Evolutionary conservation across 2,888 invertebrate species (phyloP), one percentile per base, ranked within the genome.

Genomic region (Lochmaea capreae): DNA sequence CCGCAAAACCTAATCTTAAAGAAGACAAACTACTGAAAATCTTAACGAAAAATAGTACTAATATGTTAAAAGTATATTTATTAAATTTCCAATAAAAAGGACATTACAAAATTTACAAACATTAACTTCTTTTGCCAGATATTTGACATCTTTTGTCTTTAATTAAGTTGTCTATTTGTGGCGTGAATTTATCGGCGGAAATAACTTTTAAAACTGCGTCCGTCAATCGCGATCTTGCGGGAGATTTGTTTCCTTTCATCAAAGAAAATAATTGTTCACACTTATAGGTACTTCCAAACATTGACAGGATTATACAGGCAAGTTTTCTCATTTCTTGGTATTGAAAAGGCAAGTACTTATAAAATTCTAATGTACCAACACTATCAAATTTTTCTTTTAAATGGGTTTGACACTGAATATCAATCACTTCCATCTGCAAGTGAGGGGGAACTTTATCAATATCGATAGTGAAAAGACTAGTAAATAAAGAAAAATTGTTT

Each of bases 381-480:
- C 11, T 49, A 14, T 49, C 10, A 43, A 43, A 43, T 43, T 43
- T 43, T 11, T 43, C 10, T 43, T 43, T 43, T 43, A 43, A 43
- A 43, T 43, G 6, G 11, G 43, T 43, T 43, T 43, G 43, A 43
- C 43, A 43, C 43, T 43, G 43, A 43, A 43, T 43, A 1, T 61
- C 62, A 62, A 62, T 39, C n/a, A 62, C 39, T 62, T 39, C 62
- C 16, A 62, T 33, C 16, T 62, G 62, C 14, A 62, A n/a, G 3
- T 62, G 14, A 62, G 4, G 10, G 16, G 62, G 62, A 42, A n/a
- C 39, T 62, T 62, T 42, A 42, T 62, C 39, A 14, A 62, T 42
- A 39, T 62, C 62, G 12, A 62, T n/a, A 11, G 14, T 39, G 62
- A 62, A 62, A 62, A 62, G 62, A 42, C 43, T n/a, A n/a, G n/a